Conservation (phyloP, 2,888 invertebrate species). For the Reticulitermes lucifugus region DNA sequence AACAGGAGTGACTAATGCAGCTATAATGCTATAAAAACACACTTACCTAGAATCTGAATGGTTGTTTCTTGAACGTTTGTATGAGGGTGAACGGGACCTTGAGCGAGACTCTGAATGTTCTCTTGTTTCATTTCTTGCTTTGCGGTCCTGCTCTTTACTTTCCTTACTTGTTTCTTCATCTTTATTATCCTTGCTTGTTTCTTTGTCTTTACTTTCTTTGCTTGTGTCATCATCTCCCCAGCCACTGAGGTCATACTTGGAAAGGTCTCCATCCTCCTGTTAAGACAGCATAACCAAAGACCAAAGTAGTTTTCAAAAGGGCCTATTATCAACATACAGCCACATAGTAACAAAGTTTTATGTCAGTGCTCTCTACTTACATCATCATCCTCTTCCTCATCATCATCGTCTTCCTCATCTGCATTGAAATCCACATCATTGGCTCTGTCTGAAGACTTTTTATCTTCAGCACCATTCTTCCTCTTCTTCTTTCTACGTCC, state of each 20-base stretch:
- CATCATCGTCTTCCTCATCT: slow-evolving; percentile 67
- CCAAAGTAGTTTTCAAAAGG: not conserved
- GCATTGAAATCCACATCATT: slow-evolving; percentile 55
- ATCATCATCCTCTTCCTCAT: slow-evolving; percentile 56
- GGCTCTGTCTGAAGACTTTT: slow-evolving; percentile 49
- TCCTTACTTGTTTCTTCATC: slow-evolving; percentile 46
- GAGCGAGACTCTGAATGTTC: slow-evolving; percentile 41
- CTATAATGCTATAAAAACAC: not conserved
- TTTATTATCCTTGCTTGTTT: slow-evolving; percentile 56
- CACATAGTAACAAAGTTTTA: not conserved
- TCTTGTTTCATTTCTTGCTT: slow-evolving; percentile 23
- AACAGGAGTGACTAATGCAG: no score
- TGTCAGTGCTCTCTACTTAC: not conserved
- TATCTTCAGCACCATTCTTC: slow-evolving; percentile 63
- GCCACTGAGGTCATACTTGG: slow-evolving; percentile 78
- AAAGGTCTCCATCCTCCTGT: slow-evolving; percentile 71
- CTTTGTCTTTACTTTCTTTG: slow-evolving; percentile 54
- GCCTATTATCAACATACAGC: not conserved
- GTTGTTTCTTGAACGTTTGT: slow-evolving; percentile 32
- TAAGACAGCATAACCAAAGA: not conserved
- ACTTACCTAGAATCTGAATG: slow-evolving; percentile 34
- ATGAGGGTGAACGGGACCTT: slow-evolving; percentile 20
- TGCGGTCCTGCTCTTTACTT: slow-evolving; percentile 23
- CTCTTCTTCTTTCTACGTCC: slow-evolving; percentile 65
- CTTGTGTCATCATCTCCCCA: slow-evolving; percentile 74